Conservation (phyloP, 2,888 invertebrate species). For the Petrophora chlorosata region DNA sequence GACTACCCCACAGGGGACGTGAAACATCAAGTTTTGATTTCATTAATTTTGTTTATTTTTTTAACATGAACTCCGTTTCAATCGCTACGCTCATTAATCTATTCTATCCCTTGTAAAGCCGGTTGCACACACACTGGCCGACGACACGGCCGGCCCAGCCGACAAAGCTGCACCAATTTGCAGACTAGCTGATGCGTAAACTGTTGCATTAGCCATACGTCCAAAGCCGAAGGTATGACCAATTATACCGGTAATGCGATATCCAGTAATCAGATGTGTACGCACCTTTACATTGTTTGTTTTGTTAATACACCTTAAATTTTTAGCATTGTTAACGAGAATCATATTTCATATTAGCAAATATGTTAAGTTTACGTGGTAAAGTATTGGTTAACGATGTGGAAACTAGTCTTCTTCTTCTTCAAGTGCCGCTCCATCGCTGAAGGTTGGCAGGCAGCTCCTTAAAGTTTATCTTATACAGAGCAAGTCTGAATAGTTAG, state of each 20-base stretch:
- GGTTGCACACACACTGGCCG: conserved; percentile 43
- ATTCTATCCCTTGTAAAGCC: conserved; percentile 1
- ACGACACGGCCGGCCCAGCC: conserved; percentile 57
- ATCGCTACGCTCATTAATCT: not conserved
- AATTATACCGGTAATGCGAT: conserved; percentile 71
- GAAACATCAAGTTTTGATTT: too few species aligned
- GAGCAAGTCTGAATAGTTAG: too few species aligned
- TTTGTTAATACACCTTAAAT: conserved; percentile 46
- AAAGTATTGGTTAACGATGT: too few species aligned
- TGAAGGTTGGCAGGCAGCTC: too few species aligned
- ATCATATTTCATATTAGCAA: conserved; percentile 13
- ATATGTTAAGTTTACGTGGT: conserved; percentile 1
- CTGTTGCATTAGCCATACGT: conserved; percentile 72
- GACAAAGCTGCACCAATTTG: conserved; percentile 80
- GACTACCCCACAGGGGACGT: too few species aligned
- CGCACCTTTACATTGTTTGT: conserved; percentile 53
- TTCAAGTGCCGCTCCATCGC: too few species aligned
- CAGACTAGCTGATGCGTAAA: conserved; percentile 78
- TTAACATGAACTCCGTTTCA: too few species aligned
- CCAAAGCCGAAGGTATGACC: conserved; percentile 56
- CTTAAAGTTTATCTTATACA: too few species aligned
- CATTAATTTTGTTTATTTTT: too few species aligned
- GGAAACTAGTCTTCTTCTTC: too few species aligned
- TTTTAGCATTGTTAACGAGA: conserved; percentile 24
- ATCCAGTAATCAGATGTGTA: conserved; percentile 52